phyloP scores from a whole-genome alignment of 2,888 invertebrate species.

The Achlya flavicornis region DNA sequence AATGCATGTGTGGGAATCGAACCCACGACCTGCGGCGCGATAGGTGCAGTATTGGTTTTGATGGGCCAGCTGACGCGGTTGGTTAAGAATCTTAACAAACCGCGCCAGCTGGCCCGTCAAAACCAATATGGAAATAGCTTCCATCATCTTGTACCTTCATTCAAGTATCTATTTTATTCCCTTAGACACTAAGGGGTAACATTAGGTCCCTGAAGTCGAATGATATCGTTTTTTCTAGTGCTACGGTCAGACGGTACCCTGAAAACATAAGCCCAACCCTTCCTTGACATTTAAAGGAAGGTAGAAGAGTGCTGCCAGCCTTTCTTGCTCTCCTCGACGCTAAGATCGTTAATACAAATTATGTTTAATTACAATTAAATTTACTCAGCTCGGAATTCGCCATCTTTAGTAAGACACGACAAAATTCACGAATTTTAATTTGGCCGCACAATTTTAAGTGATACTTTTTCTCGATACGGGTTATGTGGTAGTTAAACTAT shows the following conservation, averaged over 20 bases:
- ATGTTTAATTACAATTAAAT: slow-evolving; percentile 62
- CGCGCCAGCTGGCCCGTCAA: too few species aligned
- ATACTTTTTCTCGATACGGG: slow-evolving; percentile 66
- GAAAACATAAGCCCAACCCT: not conserved
- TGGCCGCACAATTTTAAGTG: slow-evolving; percentile 63
- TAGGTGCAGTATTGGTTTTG: too few species aligned
- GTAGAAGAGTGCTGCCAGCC: not conserved
- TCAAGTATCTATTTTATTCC: too few species aligned
- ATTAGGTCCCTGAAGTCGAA: not conserved
- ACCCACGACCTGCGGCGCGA: too few species aligned
- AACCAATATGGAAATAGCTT: too few species aligned
- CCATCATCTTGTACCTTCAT: too few species aligned
- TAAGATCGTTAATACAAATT: slow-evolving; percentile 57
- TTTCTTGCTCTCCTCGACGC: slow-evolving; percentile 10
- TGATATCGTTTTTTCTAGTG: too few species aligned
- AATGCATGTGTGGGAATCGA: too few species aligned
- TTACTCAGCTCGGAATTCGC: slow-evolving; percentile 47
- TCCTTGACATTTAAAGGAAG: not conserved
- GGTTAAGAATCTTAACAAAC: too few species aligned
- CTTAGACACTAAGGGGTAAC: too few species aligned
- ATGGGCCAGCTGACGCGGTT: too few species aligned
- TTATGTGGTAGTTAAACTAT: slow-evolving; percentile 38
- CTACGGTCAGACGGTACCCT: not conserved
- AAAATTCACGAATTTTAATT: slow-evolving; percentile 78
- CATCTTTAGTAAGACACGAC: slow-evolving; percentile 50